Conservation (phyloP, 2,888 invertebrate genomes). For the Leptinotarsa rubiginosa region DNA sequence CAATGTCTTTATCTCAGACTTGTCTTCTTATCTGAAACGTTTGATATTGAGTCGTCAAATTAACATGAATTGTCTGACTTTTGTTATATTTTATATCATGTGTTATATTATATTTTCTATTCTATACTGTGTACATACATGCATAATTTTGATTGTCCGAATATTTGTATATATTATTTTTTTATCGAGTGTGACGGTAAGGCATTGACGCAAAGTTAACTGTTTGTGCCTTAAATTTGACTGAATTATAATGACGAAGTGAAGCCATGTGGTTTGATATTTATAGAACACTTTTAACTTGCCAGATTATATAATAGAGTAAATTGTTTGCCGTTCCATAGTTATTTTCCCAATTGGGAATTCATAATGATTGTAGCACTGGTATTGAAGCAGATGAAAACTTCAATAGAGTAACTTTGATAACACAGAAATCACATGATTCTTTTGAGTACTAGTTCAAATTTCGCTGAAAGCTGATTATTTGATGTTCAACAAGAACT, state of each 20-base stretch:
- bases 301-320: slow-evolving; percentile 26
- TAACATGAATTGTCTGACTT: slow-evolving; percentile 14
- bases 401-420: background rate
- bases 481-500: too few relatives aligned
- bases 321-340: slow-evolving; percentile 9
- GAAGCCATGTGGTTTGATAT: slow-evolving; percentile 23
- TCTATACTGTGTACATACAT: slow-evolving; percentile 15
- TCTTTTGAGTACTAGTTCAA: too few relatives aligned
- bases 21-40: slow-evolving; percentile 17
- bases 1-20: background rate
- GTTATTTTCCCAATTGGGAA: slow-evolving; percentile 5
- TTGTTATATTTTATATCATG: slow-evolving; percentile 17
- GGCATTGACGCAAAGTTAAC: slow-evolving; percentile 24
- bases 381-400: background rate
- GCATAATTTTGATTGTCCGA: slow-evolving; percentile 15
- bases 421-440: too few relatives aligned
- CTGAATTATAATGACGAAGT: slow-evolving; percentile 25
- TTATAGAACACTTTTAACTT: slow-evolving; percentile 26
- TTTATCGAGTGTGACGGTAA: slow-evolving; percentile 21
- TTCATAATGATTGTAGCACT: slow-evolving; percentile 16
- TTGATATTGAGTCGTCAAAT: background rate
- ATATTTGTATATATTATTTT: slow-evolving; percentile 21
- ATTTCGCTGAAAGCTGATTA: too few relatives aligned
- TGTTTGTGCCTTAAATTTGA: slow-evolving; percentile 30
- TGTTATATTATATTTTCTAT: slow-evolving; percentile 21